These are phyloP conservation scores for Epinephelus moara DNA, from an alignment of 2,113 vertebrate genomes.

Conservation along the genomic window DNA sequence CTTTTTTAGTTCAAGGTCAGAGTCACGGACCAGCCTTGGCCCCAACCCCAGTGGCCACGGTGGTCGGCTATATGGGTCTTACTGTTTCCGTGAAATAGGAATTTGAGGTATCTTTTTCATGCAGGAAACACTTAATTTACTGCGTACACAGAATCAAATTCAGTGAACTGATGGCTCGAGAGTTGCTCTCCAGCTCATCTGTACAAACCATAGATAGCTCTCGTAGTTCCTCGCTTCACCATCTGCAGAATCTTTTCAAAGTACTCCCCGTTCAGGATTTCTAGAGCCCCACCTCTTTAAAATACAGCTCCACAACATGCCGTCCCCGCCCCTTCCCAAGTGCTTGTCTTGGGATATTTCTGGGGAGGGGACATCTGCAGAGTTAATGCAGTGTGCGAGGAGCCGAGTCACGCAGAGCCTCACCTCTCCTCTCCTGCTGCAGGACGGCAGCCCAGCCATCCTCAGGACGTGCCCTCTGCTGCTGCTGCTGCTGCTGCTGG, in stretches of 20 bases:
- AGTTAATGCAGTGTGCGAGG: conserved; percentile 65
- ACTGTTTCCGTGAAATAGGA: conserved; percentile 46
- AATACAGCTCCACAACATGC: conserved; percentile 37
- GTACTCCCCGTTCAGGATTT: background rate
- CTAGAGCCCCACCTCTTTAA: conserved; percentile 37
- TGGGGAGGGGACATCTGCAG: conserved; percentile 74
- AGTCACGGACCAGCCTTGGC: conserved; percentile 64
- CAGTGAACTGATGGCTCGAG: background rate
- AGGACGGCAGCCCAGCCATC: conserved; percentile 31
- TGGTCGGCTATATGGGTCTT: conserved; percentile 41
- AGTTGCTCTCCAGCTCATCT: background rate
- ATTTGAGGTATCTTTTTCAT: conserved; percentile 33
- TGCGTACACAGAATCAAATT: background rate
- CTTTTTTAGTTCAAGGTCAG: conserved; percentile 88
- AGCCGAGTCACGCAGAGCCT: conserved; percentile 60
- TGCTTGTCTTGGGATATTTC: conserved; percentile 61
- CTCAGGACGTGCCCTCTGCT: conserved; percentile 25
- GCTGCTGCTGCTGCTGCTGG: conserved; percentile 17
- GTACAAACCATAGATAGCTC: background rate
- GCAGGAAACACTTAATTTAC: background rate
- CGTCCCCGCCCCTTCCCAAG: conserved; percentile 29
- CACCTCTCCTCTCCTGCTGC: conserved; percentile 48
- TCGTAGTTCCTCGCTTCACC: background rate
- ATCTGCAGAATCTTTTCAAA: background rate
- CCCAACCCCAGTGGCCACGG: conserved; percentile 43